Evolutionary conservation across 2,888 invertebrate genomes (phyloP).

Genomic region (Ophion obscuratus): DNA sequence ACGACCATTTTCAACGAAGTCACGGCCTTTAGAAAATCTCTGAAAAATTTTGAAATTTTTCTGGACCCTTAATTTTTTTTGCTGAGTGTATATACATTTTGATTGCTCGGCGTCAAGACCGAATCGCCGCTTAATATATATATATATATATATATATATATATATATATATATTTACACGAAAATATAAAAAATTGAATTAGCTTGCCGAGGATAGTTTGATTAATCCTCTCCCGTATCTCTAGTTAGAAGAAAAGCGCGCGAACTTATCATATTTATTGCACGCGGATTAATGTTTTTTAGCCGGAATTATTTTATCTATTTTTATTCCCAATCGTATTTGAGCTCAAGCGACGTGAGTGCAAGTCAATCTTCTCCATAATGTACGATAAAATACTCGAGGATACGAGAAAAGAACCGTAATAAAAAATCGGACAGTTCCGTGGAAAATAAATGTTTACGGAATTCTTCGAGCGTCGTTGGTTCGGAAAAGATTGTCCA

Average conservation of each 20-base stretch:
- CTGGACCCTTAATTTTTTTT: too few species aligned
- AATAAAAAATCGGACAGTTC: background rate
- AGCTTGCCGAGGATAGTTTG: conserved; percentile 35
- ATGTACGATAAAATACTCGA: background rate
- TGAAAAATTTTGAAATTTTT: too few species aligned
- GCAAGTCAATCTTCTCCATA: background rate
- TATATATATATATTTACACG: too few species aligned
- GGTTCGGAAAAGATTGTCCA: background rate
- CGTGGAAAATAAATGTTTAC: background rate
- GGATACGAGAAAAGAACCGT: background rate
- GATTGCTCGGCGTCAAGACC: too few species aligned
- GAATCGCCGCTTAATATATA: too few species aligned
- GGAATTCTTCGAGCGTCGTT: too few species aligned
- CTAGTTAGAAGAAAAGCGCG: background rate
- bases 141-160: too few species aligned
- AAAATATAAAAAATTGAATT: background rate
- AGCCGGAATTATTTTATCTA: background rate
- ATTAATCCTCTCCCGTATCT: conserved; percentile 9
- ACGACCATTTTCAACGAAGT: too few species aligned
- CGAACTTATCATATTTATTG: conserved; percentile 18
- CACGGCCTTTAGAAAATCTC: too few species aligned
- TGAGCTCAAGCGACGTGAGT: background rate
- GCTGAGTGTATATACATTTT: too few species aligned
- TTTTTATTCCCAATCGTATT: background rate
- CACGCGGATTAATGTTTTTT: background rate